These are phyloP conservation scores for Xestia rhomboidea DNA, from an alignment of 2,888 invertebrate species.

Conservation along the genomic window DNA sequence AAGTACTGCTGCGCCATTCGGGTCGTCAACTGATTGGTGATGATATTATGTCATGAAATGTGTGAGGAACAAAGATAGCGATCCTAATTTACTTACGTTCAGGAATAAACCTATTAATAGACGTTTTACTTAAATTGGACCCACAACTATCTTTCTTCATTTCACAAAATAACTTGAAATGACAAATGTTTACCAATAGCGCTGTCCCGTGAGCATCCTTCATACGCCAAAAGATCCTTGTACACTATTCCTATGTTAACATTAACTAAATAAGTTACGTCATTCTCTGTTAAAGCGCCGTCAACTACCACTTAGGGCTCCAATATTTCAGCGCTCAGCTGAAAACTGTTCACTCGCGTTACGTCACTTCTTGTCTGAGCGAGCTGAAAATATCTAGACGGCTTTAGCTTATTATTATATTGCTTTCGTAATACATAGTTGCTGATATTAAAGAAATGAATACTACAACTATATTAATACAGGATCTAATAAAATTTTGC, in stretches of 20 bases:
- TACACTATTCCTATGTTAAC: background rate
- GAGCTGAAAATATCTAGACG: conserved; percentile 31
- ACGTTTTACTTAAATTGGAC: no score
- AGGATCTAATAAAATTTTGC: background rate
- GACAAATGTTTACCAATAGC: background rate
- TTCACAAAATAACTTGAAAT: no score
- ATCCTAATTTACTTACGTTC: no score
- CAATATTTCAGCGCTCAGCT: conserved; percentile 53
- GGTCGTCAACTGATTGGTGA: no score
- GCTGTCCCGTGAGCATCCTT: background rate
- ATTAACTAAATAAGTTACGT: conserved; percentile 18
- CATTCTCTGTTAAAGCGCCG: background rate
- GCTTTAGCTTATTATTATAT: conserved; percentile 36
- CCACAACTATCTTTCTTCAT: no score
- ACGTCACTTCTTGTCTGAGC: conserved; percentile 40
- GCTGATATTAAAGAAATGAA: background rate
- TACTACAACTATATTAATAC: background rate
- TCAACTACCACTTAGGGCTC: conserved; percentile 40
- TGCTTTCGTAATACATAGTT: background rate
- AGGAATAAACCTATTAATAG: no score
- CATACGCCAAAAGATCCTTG: background rate
- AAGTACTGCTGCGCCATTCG: no score
- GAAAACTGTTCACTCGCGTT: conserved; percentile 52
- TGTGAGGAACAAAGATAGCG: no score
- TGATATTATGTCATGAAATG: no score